A percentile compares a stretch with the other conserved stretches of the same genome.
Evolutionary conservation across 1,140 invertebrate genomes (phyloP).

Genomic region (Aradophagus sp.): DNA sequence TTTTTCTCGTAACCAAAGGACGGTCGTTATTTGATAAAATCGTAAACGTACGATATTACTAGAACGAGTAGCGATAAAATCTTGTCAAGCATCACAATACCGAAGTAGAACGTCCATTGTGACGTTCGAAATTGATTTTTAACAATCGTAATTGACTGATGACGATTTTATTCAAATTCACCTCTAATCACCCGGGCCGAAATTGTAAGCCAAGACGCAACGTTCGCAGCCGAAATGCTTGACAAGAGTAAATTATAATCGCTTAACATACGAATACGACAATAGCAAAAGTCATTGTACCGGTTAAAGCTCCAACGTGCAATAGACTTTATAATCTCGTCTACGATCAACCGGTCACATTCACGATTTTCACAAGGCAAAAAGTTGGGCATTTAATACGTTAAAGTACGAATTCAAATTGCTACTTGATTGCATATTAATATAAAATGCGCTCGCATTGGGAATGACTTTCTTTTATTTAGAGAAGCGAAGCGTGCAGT

Average conservation of each 20-base stretch:
- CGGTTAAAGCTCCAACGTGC: conserved; percentile 14
- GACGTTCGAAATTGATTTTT: conserved; percentile 11
- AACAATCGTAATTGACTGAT: conserved; percentile 28
- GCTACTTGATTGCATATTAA: no score
- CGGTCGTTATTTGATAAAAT: conserved; percentile 16
- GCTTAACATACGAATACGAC: conserved; percentile 38
- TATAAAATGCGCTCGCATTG: no score
- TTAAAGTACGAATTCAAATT: no score
- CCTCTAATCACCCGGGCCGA: conserved; percentile 14
- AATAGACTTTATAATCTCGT: conserved; percentile 44
- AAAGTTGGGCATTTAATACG: no score
- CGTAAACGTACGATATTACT: conserved; percentile 1
- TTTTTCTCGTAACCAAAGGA: no score
- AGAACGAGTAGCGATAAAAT: conserved; percentile 14
- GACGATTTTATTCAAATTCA: conserved; percentile 31
- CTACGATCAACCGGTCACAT: conserved; percentile 37
- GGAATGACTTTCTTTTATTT: no score
- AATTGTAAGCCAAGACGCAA: conserved; percentile 17
- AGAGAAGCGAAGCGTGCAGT: no score
- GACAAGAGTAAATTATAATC: conserved; percentile 38
- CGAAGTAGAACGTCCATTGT: no score
- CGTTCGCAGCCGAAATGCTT: conserved; percentile 7
- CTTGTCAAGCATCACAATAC: no score
- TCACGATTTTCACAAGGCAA: conserved; percentile 28
- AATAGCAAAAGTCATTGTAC: conserved; percentile 39